Base-by-base conservation (phyloP, 2,113 vertebrate species). In the Azemiops feae region DNA sequence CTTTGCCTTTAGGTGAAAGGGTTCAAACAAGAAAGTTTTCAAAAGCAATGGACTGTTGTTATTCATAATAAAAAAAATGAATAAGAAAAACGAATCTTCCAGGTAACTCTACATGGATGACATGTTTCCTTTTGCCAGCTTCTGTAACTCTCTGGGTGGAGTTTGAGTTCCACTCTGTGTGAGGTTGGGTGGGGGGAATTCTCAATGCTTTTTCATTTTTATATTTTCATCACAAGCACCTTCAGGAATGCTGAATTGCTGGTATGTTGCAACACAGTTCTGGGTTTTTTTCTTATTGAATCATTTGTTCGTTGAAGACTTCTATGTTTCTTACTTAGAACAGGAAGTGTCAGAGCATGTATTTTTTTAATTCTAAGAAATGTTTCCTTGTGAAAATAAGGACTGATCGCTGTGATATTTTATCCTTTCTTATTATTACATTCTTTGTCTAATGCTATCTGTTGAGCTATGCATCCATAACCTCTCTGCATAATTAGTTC, bases 151-250 rank as follows among this genome's bases (percentile, higher is more conserved):
- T 81, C 74, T 45, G 34, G 54, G 23, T 22, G 54, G 57, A 89
- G 2, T 3, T 3, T 1, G 23, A 64, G 14, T 64, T n/a, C 1
- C 1, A n/a, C 4, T 16, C 39, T 14, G 1, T 6, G 43, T 8
- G 11, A 58, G 34, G 57, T 22, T 7, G 4, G 20, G 23, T 5
- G 6, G 39, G 54, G 27, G 34, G 16, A 60, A 89, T 43, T 81
- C 74, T 39, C 18, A 39, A 9, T 81, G 34, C 7, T 81, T 18
- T 81, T 43, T 43, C 74, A 39, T 81, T 39, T 43, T 43, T 39
- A 1, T 22, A 3, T 81, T 22, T 22, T 43, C 74, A 81, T 23
- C 47, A 52, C 11, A 1, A 81, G 11, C 16, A 5, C 30, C 6
- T 30, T 74, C 22, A 90, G 47, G 50, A 54, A 39, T 25, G 64